Evolutionary conservation across 2,888 invertebrate genomes (phyloP), one percentile per base, ranked within the genome.

Genomic region (Trissolcus brochymenae): DNA sequence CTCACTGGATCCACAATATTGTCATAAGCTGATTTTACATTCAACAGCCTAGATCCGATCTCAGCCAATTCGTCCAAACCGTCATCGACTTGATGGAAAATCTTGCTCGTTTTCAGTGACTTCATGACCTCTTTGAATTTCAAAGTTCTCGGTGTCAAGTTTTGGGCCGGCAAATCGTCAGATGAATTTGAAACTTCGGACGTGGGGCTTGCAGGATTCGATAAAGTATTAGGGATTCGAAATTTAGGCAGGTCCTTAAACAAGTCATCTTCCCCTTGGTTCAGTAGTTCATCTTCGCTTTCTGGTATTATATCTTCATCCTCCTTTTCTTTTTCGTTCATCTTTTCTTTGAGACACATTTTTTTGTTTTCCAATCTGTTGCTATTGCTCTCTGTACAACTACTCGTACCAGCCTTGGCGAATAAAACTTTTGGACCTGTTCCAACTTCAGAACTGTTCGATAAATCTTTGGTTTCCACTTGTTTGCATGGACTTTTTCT

Each of bases 21-120:
- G 62, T 55, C 71, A 65, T 79, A 79, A 7, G 61, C 79, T 61
- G 71, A 73, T 19, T 65, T 19, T n/a, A 57, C 19, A n/a, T 61
- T 56, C 17, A 78, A 51, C 19, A 79, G 21, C 29, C 66, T 43
- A 7, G 60, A 64, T 9, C 50, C 78, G 7, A 78, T 64, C 49
- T 59, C 19, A 9, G 62, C 57, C 7, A 79, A 11, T n/a, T 73
- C 59, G 3, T 79, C 61, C 3, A 62, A 72, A 4, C 68, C 75
- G 13, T 66, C 53, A 50, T 80, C 78, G 2, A 75, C 68, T 9
- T 76, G 76, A 17, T 74, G 76, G 60, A 71, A 79, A 19, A 76
- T 16, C 50, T 67, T 65, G 29, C 35, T 35, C 13, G 57, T 60
- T 2, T 56, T 54, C 13, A 72, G 29, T 0, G 46, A 55, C 2